Base-by-base conservation (phyloP, 1,140 invertebrate genomes). In the Drosophila pectinifera region DNA sequence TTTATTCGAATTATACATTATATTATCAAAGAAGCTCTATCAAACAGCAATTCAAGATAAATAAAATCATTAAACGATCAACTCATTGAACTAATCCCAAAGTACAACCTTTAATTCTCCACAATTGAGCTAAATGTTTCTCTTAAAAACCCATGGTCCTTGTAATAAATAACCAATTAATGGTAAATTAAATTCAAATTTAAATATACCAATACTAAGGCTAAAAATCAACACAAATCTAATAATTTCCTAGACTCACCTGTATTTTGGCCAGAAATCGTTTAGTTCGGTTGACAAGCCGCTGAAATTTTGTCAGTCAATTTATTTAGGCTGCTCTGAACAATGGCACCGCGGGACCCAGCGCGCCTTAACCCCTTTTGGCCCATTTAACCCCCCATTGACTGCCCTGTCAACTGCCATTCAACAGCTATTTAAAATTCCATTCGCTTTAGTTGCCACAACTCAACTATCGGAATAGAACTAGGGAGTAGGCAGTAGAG, bases 361-460 rank as follows among this genome's bases (percentile, higher is more conserved):
- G 5, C 8, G 14, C 14, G 14, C 11, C 38, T 46, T 69, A 22
- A 31, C 48, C 64, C 24, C 63, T 31, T 69, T 43, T 14, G 4
- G 20, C 10, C 16, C 31, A 11, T 7, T 34, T 31, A 63, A 42
- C 63, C 46, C 38, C 70, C 28, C 38, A n/a, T 16, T 31, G 13
- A 11, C 24, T 20, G 24, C 10, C 13, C 51, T 75, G 70, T 80
- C 70, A 75, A 24, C 76, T 67, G 48, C 24, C 53, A 38, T 59
- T 76, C 57, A 65, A 45, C 39, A 49, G 49, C 69, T 76, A 61
- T 76, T 77, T 77, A 67, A 73, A 88, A 83, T 83, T 83, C 72
- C 42, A 79, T 64, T 57, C 54, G 51, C 48, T 77, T 68, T 81
- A 43, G 59, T 62, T 43, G 38, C 31, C 57, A 45, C 54, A 38